Conservation (phyloP, 2,888 invertebrate species). For the Acronicta psi region DNA sequence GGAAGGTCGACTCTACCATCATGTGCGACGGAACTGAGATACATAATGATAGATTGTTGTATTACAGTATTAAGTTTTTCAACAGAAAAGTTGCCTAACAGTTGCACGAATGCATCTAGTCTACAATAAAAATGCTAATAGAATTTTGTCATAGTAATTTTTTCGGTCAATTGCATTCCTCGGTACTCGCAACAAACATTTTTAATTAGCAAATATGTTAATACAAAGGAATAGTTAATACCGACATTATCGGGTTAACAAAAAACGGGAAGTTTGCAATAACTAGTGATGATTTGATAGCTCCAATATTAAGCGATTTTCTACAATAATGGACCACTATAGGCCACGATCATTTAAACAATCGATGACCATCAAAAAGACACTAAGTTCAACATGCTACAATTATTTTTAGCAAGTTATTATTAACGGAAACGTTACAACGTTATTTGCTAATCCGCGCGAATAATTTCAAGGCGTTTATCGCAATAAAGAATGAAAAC, state of each 20-base stretch:
- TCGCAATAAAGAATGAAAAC: constrained; percentile 30
- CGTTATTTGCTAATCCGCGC: constrained; percentile 41
- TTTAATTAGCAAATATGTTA: constrained; percentile 41
- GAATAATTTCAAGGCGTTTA: constrained; percentile 40
- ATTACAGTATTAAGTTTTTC: background rate
- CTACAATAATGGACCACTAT: background rate
- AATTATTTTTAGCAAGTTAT: constrained; percentile 20
- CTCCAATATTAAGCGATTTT: background rate
- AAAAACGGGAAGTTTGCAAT: constrained; percentile 40
- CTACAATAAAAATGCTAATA: constrained; percentile 40
- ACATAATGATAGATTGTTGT: no score
- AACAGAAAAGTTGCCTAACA: constrained; percentile 8
- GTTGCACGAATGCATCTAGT: constrained; percentile 1
- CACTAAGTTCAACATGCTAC: constrained; percentile 6
- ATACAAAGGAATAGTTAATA: constrained; percentile 22
- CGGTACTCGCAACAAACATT: constrained; percentile 15
- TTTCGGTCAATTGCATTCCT: constrained; percentile 27
- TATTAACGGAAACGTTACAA: constrained; percentile 44
- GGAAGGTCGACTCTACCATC: no score
- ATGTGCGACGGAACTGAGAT: no score
- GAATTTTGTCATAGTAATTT: constrained; percentile 47
- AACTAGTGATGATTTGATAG: constrained; percentile 1
- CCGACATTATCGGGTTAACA: constrained; percentile 14
- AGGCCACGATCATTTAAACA: no score
- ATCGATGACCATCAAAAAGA: background rate